Conservation (phyloP, 1,140 invertebrate species). For the Hirudo medicinalis region DNA sequence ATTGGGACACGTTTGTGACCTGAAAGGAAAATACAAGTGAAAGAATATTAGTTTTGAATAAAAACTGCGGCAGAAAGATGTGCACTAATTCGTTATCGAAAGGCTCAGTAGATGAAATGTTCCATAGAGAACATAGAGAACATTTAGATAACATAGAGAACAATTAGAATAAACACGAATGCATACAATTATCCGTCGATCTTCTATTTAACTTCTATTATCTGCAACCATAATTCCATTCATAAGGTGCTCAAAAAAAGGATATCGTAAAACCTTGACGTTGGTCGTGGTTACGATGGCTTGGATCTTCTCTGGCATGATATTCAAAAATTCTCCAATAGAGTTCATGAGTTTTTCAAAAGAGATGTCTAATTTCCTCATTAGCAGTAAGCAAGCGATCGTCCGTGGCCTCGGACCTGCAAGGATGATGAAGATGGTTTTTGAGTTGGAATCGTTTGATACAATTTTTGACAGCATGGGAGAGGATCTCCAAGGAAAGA, state of each 20-base stretch:
- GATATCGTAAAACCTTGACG: neutral
- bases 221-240: too few species aligned
- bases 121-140: too few species aligned
- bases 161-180: too few species aligned
- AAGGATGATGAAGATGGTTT: constrained; percentile 11
- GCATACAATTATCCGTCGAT: too few species aligned
- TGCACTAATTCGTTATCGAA: too few species aligned
- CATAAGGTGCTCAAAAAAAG: too few species aligned
- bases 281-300: neutral
- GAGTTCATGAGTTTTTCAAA: neutral
- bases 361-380: constrained; percentile 1
- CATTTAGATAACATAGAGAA: too few species aligned
- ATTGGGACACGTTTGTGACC: constrained; percentile 2
- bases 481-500: neutral
- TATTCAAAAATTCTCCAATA: neutral
- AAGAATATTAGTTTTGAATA: neutral
- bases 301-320: constrained; percentile 7
- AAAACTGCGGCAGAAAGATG: too few species aligned
- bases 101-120: too few species aligned
- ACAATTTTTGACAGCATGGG: neutral
- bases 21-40: neutral
- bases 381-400: neutral
- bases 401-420: neutral
- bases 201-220: too few species aligned
- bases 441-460: neutral